Percentiles rank a stretch among this genome's conserved stretches.
phyloP scores from a whole-genome alignment of 2,888 invertebrate species.

The Gandaritis pyraliata region DNA sequence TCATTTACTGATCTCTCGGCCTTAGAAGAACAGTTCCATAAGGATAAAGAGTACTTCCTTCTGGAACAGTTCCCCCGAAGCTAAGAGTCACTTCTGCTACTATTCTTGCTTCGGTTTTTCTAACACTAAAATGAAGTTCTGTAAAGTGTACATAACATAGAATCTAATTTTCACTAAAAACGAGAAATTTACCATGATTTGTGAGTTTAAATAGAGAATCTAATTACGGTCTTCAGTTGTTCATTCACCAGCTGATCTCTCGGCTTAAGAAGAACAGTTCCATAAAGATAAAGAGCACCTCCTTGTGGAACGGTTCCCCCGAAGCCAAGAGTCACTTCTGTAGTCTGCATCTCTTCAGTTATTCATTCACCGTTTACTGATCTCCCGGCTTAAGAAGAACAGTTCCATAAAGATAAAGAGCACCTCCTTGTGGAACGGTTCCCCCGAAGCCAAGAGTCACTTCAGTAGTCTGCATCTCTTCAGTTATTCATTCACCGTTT shows the following conservation, averaged over 20 bases:
- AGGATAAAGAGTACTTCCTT: constrained; percentile 24
- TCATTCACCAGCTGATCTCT: too few relatives aligned
- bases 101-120: not conserved
- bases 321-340: not conserved
- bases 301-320: not conserved
- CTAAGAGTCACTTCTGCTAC: not conserved
- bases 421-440: not conserved
- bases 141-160: too few relatives aligned
- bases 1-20: constrained; percentile 10
- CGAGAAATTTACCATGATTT: too few relatives aligned
- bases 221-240: too few relatives aligned
- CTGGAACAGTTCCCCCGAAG: constrained; percentile 22
- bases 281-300: not conserved
- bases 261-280: not conserved
- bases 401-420: constrained; percentile 5
- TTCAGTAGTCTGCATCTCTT: too few relatives aligned
- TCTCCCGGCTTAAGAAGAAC: constrained; percentile 1
- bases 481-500: too few relatives aligned
- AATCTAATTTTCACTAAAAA: too few relatives aligned
- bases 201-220: too few relatives aligned
- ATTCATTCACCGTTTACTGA: not conserved
- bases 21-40: constrained; percentile 28
- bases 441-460: not conserved
- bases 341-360: not conserved
- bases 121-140: too few relatives aligned